Percentiles rank a stretch among this genome's conserved stretches.
These are phyloP conservation scores for Seriola rivoliana DNA, from an alignment of 2,113 vertebrate genomes.

Conservation along the genomic window DNA sequence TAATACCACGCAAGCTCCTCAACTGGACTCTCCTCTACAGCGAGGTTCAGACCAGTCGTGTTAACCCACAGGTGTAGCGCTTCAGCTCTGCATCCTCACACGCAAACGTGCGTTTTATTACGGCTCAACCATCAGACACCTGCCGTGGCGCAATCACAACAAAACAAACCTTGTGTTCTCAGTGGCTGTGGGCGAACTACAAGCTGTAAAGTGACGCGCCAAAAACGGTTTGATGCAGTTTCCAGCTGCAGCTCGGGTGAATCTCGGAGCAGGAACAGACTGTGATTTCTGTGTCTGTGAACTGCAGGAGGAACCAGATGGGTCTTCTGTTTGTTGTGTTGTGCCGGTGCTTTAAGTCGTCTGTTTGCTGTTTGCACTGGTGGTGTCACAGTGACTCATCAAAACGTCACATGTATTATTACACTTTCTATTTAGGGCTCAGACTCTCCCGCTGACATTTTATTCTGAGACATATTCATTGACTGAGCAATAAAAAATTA, in stretches of 20 bases:
- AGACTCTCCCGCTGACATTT: background rate
- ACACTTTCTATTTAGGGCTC: background rate
- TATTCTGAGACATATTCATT: background rate
- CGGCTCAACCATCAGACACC: background rate
- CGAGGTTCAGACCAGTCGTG: background rate
- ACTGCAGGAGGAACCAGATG: background rate
- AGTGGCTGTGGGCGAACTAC: conserved; percentile 43
- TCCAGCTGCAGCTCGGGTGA: background rate
- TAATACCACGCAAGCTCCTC: background rate
- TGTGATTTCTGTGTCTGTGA: background rate
- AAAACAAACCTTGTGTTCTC: conserved; percentile 42
- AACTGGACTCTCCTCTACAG: background rate
- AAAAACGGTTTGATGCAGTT: conserved; percentile 30
- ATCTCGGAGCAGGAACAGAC: conserved; percentile 24
- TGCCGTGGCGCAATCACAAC: background rate
- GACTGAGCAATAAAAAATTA: background rate
- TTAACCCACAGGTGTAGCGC: background rate
- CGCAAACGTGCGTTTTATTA: conserved; percentile 14
- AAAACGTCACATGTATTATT: background rate
- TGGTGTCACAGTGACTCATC: background rate
- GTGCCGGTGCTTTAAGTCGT: background rate
- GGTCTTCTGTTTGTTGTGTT: background rate
- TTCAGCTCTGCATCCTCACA: background rate
- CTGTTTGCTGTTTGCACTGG: background rate
- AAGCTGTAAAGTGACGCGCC: conserved; percentile 38